These are phyloP conservation scores for Drosophila melanosoma DNA, from an alignment of 2,888 invertebrate genomes.

Conservation along the genomic window DNA sequence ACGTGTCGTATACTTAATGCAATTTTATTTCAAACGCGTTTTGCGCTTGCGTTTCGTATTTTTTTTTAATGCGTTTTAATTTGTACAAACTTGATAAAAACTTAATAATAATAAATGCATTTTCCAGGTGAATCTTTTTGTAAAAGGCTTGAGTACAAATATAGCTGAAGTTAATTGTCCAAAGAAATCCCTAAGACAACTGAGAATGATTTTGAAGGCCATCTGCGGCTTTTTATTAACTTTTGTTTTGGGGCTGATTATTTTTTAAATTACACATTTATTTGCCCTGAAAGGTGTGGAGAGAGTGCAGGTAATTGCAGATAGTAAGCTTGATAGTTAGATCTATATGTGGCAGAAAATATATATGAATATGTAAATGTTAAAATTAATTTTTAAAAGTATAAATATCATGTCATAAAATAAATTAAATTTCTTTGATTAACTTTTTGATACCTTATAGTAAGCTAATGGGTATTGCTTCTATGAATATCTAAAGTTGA, in stretches of 20 bases:
- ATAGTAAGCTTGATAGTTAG: not conserved
- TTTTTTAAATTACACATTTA: constrained; percentile 10
- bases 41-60: constrained; percentile 9
- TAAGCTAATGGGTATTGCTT: not conserved
- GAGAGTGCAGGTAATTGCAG: not conserved
- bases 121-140: constrained; percentile 26
- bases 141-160: constrained; percentile 25
- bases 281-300: not conserved
- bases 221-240: constrained; percentile 4
- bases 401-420: not conserved
- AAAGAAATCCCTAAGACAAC: constrained; percentile 12
- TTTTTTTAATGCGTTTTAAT: constrained; percentile 22
- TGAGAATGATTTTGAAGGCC: constrained; percentile 5
- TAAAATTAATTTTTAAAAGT: not conserved
- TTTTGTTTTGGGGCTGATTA: constrained; percentile 4
- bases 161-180: constrained; percentile 13
- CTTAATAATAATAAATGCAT: constrained; percentile 40
- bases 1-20: constrained; percentile 77
- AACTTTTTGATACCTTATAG: not conserved
- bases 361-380: not conserved
- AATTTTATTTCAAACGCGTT: constrained; percentile 70
- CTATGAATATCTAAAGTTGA: not conserved
- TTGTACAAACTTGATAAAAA: constrained; percentile 6
- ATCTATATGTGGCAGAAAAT: not conserved
- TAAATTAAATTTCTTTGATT: not conserved